phyloP scores from a whole-genome alignment of 2,797 vertebrate species.

The Anabacerthia variegaticeps region DNA sequence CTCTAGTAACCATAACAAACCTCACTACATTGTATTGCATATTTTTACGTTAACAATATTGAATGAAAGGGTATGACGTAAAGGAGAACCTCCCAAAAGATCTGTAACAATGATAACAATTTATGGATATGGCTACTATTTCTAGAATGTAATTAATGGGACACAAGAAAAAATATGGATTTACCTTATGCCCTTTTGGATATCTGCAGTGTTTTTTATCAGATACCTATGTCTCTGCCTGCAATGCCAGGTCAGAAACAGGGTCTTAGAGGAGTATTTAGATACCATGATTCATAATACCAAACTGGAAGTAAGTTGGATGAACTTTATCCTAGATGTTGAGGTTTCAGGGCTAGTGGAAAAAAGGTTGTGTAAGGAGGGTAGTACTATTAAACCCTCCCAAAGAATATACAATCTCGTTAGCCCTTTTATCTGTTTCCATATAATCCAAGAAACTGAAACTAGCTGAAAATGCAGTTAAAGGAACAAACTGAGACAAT shows the following conservation, averaged over 20 bases:
- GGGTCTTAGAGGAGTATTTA: background rate
- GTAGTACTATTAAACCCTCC: background rate
- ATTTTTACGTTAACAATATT: background rate
- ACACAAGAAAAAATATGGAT: background rate
- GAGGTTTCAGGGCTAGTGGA: background rate
- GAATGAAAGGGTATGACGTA: background rate
- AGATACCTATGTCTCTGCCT: background rate
- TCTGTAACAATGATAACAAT: background rate
- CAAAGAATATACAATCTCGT: background rate
- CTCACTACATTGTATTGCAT: background rate
- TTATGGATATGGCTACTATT: background rate
- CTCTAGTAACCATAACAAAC: conserved; percentile 17
- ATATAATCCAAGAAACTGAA: background rate
- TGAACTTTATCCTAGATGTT: background rate
- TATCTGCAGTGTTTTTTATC: background rate
- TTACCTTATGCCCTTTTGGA: background rate
- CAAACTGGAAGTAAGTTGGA: background rate
- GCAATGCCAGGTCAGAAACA: background rate
- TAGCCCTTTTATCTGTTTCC: background rate
- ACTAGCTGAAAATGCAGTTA: background rate
- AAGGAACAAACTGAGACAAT: background rate
- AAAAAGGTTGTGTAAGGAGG: background rate
- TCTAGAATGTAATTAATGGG: background rate
- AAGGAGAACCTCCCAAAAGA: background rate
- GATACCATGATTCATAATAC: background rate